phyloP scores from a whole-genome alignment of 2,113 vertebrate species.

The Heloderma charlesbogerti region DNA sequence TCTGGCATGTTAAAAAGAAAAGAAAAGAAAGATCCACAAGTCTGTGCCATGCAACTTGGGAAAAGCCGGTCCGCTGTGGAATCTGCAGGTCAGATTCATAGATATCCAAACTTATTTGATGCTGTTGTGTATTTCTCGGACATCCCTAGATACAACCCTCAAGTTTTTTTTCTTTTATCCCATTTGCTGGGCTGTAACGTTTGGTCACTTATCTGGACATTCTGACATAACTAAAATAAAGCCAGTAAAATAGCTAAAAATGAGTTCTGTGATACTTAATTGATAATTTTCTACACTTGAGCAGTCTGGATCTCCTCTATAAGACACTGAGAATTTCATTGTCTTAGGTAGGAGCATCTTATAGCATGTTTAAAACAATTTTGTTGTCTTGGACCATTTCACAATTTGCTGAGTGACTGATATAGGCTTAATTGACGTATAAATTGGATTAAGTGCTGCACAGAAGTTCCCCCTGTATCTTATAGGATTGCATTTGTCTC shows the following conservation, averaged over 20 bases:
- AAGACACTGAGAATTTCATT: not conserved
- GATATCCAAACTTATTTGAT: no score
- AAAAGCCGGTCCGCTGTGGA: no score
- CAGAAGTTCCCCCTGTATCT: slow-evolving; percentile 10
- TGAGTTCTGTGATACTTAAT: not conserved
- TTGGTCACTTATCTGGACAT: not conserved
- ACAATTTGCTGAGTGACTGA: slow-evolving; percentile 26
- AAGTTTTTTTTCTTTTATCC: not conserved
- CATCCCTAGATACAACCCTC: not conserved
- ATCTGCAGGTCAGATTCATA: no score
- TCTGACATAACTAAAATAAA: not conserved
- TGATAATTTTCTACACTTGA: not conserved
- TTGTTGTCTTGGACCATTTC: not conserved
- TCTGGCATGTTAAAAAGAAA: no score
- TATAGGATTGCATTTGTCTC: slow-evolving; percentile 11
- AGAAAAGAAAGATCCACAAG: no score
- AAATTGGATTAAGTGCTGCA: slow-evolving; percentile 35
- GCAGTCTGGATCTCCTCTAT: not conserved
- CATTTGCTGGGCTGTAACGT: not conserved
- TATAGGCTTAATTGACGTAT: slow-evolving; percentile 25
- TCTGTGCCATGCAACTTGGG: no score
- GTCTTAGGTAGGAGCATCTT: not conserved
- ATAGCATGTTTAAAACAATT: slow-evolving; percentile 12
- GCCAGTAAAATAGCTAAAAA: not conserved
- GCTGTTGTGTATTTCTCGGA: not conserved